phyloP scores from a whole-genome alignment of 1,140 invertebrate genomes.

The Bombus pyrosoma region DNA sequence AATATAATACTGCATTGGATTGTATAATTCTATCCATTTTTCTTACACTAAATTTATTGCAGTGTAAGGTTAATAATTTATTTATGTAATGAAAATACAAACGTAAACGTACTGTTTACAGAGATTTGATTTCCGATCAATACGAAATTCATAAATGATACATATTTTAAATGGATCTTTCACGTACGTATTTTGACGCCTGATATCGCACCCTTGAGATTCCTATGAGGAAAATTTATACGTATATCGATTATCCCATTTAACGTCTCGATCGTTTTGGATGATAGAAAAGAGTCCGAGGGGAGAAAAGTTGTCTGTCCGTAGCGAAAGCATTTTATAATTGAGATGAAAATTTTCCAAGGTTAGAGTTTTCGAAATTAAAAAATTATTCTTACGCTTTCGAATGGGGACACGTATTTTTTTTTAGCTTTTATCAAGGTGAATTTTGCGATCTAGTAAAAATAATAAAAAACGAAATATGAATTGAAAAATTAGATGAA shows the following conservation, averaged over 20 bases:
- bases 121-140: neutral
- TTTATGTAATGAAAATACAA: neutral
- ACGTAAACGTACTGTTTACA: too few species aligned
- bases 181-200: neutral
- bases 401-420: neutral
- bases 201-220: neutral
- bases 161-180: too few species aligned
- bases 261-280: neutral
- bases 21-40: neutral
- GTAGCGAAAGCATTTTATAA: neutral
- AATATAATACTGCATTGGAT: neutral
- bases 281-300: neutral
- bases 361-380: neutral
- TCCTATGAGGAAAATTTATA: neutral
- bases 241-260: neutral
- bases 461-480: neutral
- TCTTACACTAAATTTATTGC: neutral
- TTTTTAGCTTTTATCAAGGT: neutral
- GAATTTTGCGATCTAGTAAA: neutral
- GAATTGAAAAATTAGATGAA: neutral
- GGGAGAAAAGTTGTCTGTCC: neutral
- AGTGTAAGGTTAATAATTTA: neutral
- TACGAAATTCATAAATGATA: neutral
- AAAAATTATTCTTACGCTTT: neutral
- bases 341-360: neutral